Base-by-base conservation (phyloP, 2,888 invertebrate species). In the Netelia melanura region DNA sequence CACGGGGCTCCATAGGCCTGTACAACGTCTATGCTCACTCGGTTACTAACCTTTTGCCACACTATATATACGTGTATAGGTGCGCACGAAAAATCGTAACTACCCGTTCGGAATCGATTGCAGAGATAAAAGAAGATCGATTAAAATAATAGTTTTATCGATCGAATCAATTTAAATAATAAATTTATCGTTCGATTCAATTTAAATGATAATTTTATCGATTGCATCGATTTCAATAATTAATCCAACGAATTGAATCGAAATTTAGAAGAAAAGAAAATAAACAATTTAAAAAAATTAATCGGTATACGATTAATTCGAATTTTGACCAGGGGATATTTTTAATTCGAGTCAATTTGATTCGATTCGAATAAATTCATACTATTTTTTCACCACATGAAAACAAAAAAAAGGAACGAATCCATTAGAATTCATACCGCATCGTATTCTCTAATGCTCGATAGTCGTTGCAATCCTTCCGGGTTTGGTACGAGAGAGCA, bases 401-500 rank as follows among this genome's bases (percentile, higher is more conserved):
- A 61, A 74, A 17, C 17, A 72, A 68, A 56, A 76, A 56, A 38
- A 74, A 74, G 25, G 3, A 48, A 14, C 38, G 68, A 74, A 72
- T 1, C 10, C 8, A 78, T 83, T 83, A 78, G 38, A 67, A 85
- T 84, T 84, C 79, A 86, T 61, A 75, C 30, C 75, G 67, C 72
- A 72, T 81, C 71, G 67, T 44, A 54, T 67, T 81, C 61, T 76
- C 70, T 72, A 85, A 83, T 70, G 83, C 79, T 70, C 74, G 75
- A 85, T 71, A 68, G 79, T 65, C 65, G 79, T 77, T 85, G 83
- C 83, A 76, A 85, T 85, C 75, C 85, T 85, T 85, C 85, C 85
- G 85, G 85, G 85, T 84, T 84, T 72, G 77, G 84, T 82, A 85
- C 65, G 70, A 64, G 81, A n/a, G 43, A 30, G 30, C 30, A 30